Evolutionary conservation across 2,113 vertebrate genomes (phyloP), one percentile per base, ranked within the genome.

Genomic region (Chunga burmeisteri): DNA sequence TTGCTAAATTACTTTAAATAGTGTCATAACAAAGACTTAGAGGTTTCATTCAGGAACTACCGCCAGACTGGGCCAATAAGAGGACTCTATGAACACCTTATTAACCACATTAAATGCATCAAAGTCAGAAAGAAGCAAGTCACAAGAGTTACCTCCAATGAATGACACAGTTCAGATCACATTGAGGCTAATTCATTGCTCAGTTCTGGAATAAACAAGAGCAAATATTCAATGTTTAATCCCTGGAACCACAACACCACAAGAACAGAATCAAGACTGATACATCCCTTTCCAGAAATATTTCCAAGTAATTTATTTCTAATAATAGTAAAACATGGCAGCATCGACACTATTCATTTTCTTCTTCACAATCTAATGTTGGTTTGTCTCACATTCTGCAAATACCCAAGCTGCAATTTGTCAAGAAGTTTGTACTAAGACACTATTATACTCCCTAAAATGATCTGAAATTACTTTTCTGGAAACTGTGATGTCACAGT

Each of bases 241-340:
- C 61, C 29, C 13, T 30, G 29, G 9, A 79, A 6, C 15, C 22
- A 32, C 27, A 90, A 4, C 27, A 78, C 12, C 3, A 66, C 11
- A 65, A 36, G 5, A 46, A 3, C 8, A 84, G 58, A 92, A 90
- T 92, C 22, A 72, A 85, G 42, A 85, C 4, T 44, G 29, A 73
- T 65, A 32, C 15, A 81, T 23, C 22, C 13, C 5, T 80, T 72
- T 88, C 29, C 25, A 52, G 47, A 82, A 93, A 42, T 46, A 27
- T 65, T 86, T 80, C 29, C 50, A 90, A 84, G 84, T 77, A 77
- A 62, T 74, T 87, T 81, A 52, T 73, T 93, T 90, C 20, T 49
- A 90, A 66, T 20, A 93, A 52, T 23, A 81, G 44, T 61, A 84
- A 90, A 92, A 78, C 53, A 62, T 23, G 44, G 56, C n/a, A 53